Evolutionary conservation across 2,113 vertebrate genomes (phyloP).

Genomic region (Hippocampus barbouri): DNA sequence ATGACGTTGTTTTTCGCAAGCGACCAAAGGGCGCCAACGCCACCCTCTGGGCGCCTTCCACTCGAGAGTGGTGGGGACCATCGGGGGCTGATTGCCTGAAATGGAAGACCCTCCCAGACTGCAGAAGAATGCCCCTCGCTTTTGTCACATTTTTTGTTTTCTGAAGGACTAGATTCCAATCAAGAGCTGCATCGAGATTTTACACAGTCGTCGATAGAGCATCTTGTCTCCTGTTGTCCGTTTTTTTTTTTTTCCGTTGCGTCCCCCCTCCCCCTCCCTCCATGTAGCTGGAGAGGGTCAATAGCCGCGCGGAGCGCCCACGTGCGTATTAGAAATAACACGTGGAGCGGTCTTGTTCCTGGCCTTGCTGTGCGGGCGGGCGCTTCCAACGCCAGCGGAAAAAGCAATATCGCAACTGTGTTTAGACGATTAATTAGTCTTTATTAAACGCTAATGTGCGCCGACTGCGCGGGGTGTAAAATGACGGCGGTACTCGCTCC

Average conservation of each 20-base stretch:
- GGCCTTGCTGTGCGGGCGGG: neutral
- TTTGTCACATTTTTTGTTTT: neutral
- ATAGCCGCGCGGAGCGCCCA: slow-evolving; percentile 41
- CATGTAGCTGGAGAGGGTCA: slow-evolving; percentile 34
- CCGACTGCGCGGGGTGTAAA: neutral
- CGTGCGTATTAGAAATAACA: slow-evolving; percentile 41
- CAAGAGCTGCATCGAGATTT: too few relatives aligned
- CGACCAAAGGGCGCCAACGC: neutral
- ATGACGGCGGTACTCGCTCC: neutral
- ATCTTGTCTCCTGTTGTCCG: too few relatives aligned
- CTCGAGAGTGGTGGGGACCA: neutral
- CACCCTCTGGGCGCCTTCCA: neutral
- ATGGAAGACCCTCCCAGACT: slow-evolving; percentile 47
- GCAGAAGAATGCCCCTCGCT: neutral
- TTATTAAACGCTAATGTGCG: slow-evolving; percentile 7
- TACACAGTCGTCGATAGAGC: too few relatives aligned
- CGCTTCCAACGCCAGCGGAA: slow-evolving; percentile 5
- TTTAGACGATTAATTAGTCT: slow-evolving; percentile 13
- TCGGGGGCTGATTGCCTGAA: slow-evolving; percentile 30
- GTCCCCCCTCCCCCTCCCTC: neutral
- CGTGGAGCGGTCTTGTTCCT: slow-evolving; percentile 11
- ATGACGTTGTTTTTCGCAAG: too few relatives aligned
- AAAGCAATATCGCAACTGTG: slow-evolving; percentile 12
- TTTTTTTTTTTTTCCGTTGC: neutral
- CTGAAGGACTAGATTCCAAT: too few relatives aligned